Evolutionary conservation across 2,113 vertebrate species (phyloP), one percentile per base, ranked within the genome.

Genomic region (Corythaeola cristata): DNA sequence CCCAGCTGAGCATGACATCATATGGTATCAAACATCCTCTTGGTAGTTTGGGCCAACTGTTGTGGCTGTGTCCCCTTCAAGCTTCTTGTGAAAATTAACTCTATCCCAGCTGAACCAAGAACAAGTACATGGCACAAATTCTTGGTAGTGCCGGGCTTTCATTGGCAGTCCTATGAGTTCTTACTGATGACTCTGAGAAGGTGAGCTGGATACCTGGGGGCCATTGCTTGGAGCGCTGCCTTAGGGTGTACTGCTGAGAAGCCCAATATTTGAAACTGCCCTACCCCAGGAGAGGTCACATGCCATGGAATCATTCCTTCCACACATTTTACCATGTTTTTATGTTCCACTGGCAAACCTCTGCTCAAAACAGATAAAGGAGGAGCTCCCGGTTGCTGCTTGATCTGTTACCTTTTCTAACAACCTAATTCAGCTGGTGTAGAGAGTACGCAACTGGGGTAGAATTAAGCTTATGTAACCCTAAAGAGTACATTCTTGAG

Each of bases 271-370:
- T 59, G 52, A 41, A 82, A 32, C 12, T 32, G 14, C 19, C 37
- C n/a, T 68, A 8, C 2, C 9, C 26, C 33, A 49, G 44, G 6
- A 68, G 28, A 39, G 28, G 10, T 14, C 0, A 0, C 2, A 0
- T 55, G 15, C 30, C 2, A 0, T 27, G 33, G 59, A 47, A 76
- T 56, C 9, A 15, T 41, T 72, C 7, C n/a, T 74, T 63, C 13
- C 22, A 59, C 22, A 7, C 6, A 4, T 83, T 79, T 75, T 41
- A n/a, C 12, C 8, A 4, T 5, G 8, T 78, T 83, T 87, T 59
- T 37, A 6, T 11, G 3, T n/a, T 76, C n/a, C 33, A 6, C 5
- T 39, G 15, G 67, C 23, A 24, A 56, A 63, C 3, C 24, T 66
- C 24, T 79, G 33, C 26, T 60, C 4, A 10, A 10, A 84, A 27